A percentile compares a stretch with the other conserved stretches of the same genome.
Evolutionary conservation across 2,888 invertebrate genomes (phyloP).

Genomic region (Hirtodrosophila cameraria): DNA sequence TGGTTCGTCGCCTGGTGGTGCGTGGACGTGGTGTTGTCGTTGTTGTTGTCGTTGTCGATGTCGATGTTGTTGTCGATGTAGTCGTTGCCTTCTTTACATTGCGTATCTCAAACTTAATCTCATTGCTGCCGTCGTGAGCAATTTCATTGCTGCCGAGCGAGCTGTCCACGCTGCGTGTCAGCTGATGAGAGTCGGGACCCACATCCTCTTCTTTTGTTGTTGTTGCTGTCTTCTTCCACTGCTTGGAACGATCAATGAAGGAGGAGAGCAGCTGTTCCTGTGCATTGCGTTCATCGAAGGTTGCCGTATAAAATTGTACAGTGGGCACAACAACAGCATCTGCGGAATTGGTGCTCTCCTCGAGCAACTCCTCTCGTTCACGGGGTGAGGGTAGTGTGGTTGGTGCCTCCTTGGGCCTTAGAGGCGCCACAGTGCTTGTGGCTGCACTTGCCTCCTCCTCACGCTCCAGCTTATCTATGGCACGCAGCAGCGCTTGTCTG

Average conservation of each 20-base stretch:
- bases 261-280: constrained; percentile 81
- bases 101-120: constrained; percentile 82
- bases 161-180: constrained; percentile 82
- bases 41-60: constrained; percentile 49
- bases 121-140: constrained; percentile 71
- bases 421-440: constrained; percentile 28
- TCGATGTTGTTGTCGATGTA: constrained; percentile 45
- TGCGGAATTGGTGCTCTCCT: constrained; percentile 84
- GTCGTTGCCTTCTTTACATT: constrained; percentile 80
- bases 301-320: constrained; percentile 86
- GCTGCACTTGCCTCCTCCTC: constrained; percentile 83
- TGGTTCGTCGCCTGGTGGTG: constrained; percentile 48
- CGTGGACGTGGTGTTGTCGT: constrained; percentile 83
- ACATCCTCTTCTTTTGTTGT: constrained; percentile 9
- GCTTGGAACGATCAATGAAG: constrained; percentile 79
- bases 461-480: constrained; percentile 90
- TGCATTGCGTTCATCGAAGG: constrained; percentile 80
- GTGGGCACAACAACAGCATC: constrained; percentile 83
- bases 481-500: constrained; percentile 90
- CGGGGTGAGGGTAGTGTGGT: constrained; percentile 40
- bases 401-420: constrained; percentile 26
- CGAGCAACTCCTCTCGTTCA: constrained; percentile 84
- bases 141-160: constrained; percentile 81
- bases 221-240: constrained; percentile 67
- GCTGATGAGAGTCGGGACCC: constrained; percentile 76